A percentile compares a stretch with the other conserved stretches of the same genome.
These are phyloP conservation scores for Ammodytes dubius DNA, from an alignment of 2,113 vertebrate genomes.

Conservation along the genomic window DNA sequence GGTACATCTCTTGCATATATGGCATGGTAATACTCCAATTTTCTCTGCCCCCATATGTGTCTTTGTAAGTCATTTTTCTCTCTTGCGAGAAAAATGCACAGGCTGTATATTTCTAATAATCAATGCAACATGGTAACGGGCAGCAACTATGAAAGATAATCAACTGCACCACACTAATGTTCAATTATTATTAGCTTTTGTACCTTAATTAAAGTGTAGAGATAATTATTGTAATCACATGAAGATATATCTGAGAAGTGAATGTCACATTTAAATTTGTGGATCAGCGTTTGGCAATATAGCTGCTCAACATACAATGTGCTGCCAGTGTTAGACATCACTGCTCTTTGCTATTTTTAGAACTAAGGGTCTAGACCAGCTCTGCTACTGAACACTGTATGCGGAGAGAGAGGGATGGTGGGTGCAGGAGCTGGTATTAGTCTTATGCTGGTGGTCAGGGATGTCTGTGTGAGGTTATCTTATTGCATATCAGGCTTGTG, in stretches of 20 bases:
- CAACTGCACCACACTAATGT: neutral
- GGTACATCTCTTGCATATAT: neutral
- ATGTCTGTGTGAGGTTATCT: constrained; percentile 30
- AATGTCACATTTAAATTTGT: constrained; percentile 5
- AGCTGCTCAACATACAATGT: constrained; percentile 46
- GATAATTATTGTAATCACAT: neutral
- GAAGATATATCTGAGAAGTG: neutral
- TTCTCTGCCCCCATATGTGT: no score
- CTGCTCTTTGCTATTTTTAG: constrained; percentile 75
- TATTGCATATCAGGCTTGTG: constrained; percentile 35
- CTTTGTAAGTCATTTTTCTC: neutral
- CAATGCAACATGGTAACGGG: neutral
- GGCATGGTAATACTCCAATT: neutral
- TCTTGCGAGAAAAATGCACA: neutral
- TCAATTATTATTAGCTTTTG: neutral
- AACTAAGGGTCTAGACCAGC: constrained; percentile 73
- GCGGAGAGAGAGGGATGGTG: constrained; percentile 41
- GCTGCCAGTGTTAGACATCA: constrained; percentile 52
- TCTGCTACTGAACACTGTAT: constrained; percentile 64
- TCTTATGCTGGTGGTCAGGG: constrained; percentile 20
- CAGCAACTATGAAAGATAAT: neutral
- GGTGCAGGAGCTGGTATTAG: constrained; percentile 58
- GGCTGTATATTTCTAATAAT: neutral
- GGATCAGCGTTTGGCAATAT: constrained; percentile 32
- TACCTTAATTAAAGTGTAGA: neutral